Evolutionary conservation across 1,140 invertebrate genomes (phyloP).

Genomic region (Ladona fulva): DNA sequence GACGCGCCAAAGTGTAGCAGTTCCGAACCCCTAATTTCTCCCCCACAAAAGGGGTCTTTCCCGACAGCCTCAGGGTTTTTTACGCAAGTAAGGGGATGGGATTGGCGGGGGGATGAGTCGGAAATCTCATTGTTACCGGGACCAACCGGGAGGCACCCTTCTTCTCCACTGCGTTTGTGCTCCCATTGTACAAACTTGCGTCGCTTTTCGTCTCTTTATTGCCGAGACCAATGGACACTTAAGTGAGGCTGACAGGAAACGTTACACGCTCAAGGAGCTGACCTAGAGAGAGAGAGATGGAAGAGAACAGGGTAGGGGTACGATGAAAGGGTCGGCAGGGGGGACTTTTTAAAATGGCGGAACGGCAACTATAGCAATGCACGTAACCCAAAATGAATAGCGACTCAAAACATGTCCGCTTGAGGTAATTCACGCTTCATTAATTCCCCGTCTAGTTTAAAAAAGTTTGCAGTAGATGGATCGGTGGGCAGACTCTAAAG

Average conservation of each 20-base stretch:
- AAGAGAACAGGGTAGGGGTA: neutral
- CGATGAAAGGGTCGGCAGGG: neutral
- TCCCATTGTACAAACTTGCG: neutral
- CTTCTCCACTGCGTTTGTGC: neutral
- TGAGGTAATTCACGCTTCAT: too few species aligned
- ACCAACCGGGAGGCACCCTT: neutral
- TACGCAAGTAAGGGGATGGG: neutral
- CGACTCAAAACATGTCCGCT: too few species aligned
- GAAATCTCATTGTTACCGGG: neutral
- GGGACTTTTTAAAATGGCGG: neutral
- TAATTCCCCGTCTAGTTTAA: too few species aligned
- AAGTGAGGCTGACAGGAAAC: neutral
- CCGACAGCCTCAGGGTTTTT: neutral
- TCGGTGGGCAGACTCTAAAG: too few species aligned
- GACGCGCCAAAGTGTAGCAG: neutral
- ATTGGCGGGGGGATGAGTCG: neutral
- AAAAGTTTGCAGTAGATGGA: too few species aligned
- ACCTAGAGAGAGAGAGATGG: neutral
- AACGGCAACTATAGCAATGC: neutral
- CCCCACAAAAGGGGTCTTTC: neutral
- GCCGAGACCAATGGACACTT: neutral
- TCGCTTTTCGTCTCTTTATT: neutral
- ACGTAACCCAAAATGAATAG: too few species aligned
- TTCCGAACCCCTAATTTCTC: neutral
- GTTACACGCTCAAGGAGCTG: neutral